Conservation (phyloP, 1,140 invertebrate genomes). For the Amyelois transitella region DNA sequence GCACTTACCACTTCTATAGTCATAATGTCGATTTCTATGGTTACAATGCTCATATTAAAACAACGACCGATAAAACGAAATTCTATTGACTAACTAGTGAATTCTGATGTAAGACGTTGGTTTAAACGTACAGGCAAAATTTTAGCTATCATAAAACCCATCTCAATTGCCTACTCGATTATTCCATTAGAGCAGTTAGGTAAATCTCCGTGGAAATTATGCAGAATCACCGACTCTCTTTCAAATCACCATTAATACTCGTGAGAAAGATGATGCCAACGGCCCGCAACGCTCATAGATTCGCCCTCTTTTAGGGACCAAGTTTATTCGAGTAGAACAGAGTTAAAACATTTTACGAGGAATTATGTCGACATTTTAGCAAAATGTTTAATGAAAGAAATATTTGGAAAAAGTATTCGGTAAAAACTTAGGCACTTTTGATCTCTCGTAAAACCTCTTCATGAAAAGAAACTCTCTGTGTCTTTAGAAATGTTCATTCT, state of each 20-base stretch:
- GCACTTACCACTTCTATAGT: too few species aligned
- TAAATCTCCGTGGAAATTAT: conserved; percentile 35
- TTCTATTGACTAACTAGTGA: too few species aligned
- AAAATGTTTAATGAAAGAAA: background rate
- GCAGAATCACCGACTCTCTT: conserved; percentile 38
- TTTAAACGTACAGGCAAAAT: too few species aligned
- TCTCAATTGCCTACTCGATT: conserved; percentile 16
- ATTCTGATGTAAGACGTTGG: too few species aligned
- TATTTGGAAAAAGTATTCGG: too few species aligned
- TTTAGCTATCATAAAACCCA: background rate
- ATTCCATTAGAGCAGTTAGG: conserved; percentile 30
- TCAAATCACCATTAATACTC: conserved; percentile 39
- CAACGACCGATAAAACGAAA: too few species aligned
- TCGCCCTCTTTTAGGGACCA: conserved; percentile 10
- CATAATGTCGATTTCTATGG: too few species aligned
- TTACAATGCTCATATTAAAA: too few species aligned
- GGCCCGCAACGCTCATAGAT: conserved; percentile 9
- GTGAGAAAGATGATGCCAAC: conserved; percentile 29
- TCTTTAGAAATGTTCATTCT: too few species aligned
- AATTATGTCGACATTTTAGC: background rate
- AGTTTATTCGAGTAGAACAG: background rate
- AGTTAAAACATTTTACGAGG: background rate
- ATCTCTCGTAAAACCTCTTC: too few species aligned
- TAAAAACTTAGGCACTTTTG: too few species aligned
- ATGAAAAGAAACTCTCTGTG: too few species aligned